Percentiles rank a stretch among this genome's conserved stretches.
Evolutionary conservation across 2,113 vertebrate genomes (phyloP).

Genomic region (Salvelinus namaycush): DNA sequence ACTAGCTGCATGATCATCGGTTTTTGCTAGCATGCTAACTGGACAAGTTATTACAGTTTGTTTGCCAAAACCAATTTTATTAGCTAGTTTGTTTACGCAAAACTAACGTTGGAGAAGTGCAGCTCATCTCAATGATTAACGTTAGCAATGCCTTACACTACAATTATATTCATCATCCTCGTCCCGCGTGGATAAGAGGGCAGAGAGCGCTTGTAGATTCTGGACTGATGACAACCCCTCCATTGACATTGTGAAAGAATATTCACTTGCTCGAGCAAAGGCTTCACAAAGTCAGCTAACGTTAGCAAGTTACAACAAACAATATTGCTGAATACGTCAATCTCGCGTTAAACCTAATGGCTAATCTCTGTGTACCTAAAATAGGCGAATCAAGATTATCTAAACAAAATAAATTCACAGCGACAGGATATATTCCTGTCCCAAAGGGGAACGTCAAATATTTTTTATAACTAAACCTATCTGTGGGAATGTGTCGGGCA

Average conservation of each 20-base stretch:
- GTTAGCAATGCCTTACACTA: constrained; percentile 44
- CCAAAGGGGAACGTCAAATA: too few species aligned
- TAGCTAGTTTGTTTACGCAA: too few species aligned
- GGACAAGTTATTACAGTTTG: too few species aligned
- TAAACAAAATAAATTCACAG: neutral
- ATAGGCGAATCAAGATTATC: neutral
- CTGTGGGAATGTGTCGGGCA: constrained; percentile 27
- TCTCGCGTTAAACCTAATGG: neutral
- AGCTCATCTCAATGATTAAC: neutral
- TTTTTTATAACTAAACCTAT: too few species aligned
- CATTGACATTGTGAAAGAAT: neutral
- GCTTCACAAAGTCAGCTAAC: too few species aligned
- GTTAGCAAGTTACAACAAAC: neutral
- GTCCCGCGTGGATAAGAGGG: constrained; percentile 64
- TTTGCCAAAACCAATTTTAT: too few species aligned
- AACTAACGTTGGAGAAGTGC: too few species aligned
- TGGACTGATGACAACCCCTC: constrained; percentile 56
- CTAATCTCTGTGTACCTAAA: neutral
- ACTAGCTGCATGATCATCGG: too few species aligned
- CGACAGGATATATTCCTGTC: neutral
- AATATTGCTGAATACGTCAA: neutral
- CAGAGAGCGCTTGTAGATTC: constrained; percentile 76
- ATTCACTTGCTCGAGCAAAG: too few species aligned
- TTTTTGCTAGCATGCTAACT: too few species aligned
- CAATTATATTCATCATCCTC: constrained; percentile 65